Evolutionary conservation across 2,888 invertebrate genomes (phyloP), one percentile per base, ranked within the genome.

Genomic region (Cyrtodaria siliqua): DNA sequence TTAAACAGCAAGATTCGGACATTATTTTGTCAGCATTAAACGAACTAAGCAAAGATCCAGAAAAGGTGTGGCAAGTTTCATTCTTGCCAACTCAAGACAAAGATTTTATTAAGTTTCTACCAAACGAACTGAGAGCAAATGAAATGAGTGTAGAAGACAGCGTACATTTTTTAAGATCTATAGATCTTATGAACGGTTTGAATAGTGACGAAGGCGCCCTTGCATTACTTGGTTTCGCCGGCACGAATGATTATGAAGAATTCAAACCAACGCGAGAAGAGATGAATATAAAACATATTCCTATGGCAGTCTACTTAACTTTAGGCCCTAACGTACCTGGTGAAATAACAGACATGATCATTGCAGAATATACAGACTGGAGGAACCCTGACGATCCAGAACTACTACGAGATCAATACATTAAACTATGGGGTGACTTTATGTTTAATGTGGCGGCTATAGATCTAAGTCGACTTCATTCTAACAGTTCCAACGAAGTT

Each of bases 241-340:
- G 27, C 2, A 29, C 27, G 8, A 47, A 60, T 18, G 44, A 60
- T 20, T 27, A 24, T 2, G 27, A 27, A 16, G 27, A 42, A n/a
- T 60, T 60, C 16, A 49, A 47, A 60, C 60, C 60, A 26, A 23
- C 60, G 2, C 27, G 49, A n/a, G 24, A 60, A 47, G n/a, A 47
- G 24, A 52, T 62, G 50, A 44, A 60, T 27, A 42, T 23, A 0
- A n/a, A 50, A 2, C 20, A 18, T 16, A 50, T 62, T 18, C 50
- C 50, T 1, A 9, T 18, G 23, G 26, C 49, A 0, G 20, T 50
- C 2, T n/a, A 23, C 6, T 24, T 52, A n/a, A 20, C 44, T 12
- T 27, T 20, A 23, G 52, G 52, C 16, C 23, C 14, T 24, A 4
- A 12, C 6, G 20, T 60, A 2, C 23, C 14, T 12, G 20, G 20